phyloP scores from a whole-genome alignment of 2,797 vertebrate species.

The Sebastes goodei region DNA sequence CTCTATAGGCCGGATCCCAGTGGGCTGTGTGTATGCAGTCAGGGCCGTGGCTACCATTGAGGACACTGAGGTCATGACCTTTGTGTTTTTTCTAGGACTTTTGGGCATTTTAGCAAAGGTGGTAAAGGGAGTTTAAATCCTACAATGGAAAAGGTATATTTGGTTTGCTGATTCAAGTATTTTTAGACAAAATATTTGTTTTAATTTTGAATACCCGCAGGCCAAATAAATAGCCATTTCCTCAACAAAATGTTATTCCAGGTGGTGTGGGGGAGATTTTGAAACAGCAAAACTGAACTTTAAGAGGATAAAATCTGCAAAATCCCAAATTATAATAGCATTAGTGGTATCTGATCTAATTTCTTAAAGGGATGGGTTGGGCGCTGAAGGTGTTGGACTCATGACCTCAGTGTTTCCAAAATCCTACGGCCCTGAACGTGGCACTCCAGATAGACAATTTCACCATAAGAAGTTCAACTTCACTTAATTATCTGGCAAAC shows the following conservation, averaged over 20 bases:
- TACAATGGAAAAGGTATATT: neutral
- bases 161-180: too few relatives aligned
- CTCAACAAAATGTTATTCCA: too few relatives aligned
- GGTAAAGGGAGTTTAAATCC: neutral
- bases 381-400: neutral
- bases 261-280: too few relatives aligned
- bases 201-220: too few relatives aligned
- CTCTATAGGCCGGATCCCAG: slow-evolving; percentile 54
- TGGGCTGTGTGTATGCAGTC: slow-evolving; percentile 40
- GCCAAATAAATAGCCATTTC: too few relatives aligned
- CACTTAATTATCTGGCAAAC: neutral
- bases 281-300: too few relatives aligned
- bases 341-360: neutral
- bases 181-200: too few relatives aligned
- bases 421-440: neutral
- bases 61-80: slow-evolving; percentile 34
- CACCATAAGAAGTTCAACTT: slow-evolving; percentile 10
- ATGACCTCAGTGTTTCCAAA: slow-evolving; percentile 33
- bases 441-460: slow-evolving; percentile 38
- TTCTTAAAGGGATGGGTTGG: neutral
- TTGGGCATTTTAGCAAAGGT: neutral
- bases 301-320: neutral
- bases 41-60: slow-evolving; percentile 3
- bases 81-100: neutral
- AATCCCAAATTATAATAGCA: neutral